Evolutionary conservation across 2,797 vertebrate genomes (phyloP).

Genomic region (Urocyon cinereoargenteus): DNA sequence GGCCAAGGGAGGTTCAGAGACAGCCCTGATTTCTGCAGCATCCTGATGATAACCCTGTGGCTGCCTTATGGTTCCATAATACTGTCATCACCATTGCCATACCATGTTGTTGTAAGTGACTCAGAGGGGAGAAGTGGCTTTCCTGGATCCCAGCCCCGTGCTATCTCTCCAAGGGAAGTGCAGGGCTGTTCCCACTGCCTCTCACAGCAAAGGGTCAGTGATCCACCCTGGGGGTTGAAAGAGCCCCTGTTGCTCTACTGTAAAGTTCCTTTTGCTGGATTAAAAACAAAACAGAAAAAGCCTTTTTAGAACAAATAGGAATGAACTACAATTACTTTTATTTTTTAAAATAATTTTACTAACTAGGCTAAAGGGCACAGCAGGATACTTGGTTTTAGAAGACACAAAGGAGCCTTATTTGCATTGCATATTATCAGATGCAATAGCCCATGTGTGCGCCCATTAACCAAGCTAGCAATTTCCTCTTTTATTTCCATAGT

Average conservation of each 20-base stretch:
- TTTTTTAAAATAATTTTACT: slow-evolving; percentile 60
- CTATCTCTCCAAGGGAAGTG: not conserved
- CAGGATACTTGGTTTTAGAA: not conserved
- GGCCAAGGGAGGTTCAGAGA: not conserved
- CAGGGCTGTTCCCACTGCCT: not conserved
- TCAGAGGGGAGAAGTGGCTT: not conserved
- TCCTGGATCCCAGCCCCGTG: not conserved
- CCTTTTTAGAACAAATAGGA: slow-evolving; percentile 7
- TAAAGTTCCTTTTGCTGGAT: not conserved
- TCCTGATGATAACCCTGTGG: not conserved
- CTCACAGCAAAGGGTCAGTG: not conserved
- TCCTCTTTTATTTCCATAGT: slow-evolving; percentile 70
- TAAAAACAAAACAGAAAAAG: slow-evolving; percentile 14
- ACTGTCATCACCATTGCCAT: not conserved
- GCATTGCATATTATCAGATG: slow-evolving; percentile 44
- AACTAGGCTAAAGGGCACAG: slow-evolving; percentile 40
- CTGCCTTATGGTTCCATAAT: not conserved
- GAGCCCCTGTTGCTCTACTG: not conserved
- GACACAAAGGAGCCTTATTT: slow-evolving; percentile 35
- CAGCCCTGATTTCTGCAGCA: not conserved
- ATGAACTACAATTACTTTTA: slow-evolving; percentile 22
- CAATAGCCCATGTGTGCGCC: not conserved
- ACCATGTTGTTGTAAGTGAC: rapidly evolving
- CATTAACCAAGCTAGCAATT: slow-evolving; percentile 66
- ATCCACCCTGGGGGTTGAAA: not conserved